Evolutionary conservation across 1,140 invertebrate genomes (phyloP), one percentile per base, ranked within the genome.

Genomic region (Neotoxoptera formosana): DNA sequence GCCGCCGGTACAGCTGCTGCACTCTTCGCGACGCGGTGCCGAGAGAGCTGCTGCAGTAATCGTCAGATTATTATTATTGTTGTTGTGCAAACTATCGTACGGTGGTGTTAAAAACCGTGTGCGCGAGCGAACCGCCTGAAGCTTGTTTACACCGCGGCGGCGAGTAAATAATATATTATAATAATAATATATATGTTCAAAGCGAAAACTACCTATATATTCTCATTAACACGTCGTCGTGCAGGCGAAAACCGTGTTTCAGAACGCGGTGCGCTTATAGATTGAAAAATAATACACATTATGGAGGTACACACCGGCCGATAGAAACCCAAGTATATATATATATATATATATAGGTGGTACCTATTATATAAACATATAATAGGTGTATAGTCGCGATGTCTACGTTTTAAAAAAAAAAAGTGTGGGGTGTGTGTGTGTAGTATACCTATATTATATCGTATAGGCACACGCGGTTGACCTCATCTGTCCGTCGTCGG

Each of bases 121-220:
- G 6, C 8, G 60, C 60, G 25, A 25, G 60, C 60, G 60, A 76
- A 76, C 60, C 60, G 60, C 60, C 60, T 76, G 60, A 14, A n/a
- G 60, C 60, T 76, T 76, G 60, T 76, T 76, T 76, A 34, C n/a
- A 76, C 60, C 60, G 60, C 30, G 17, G n/a, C 60, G 60, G n/a
- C 60, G 60, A 76, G 60, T 76, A 76, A 76, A 76, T 76, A 76
- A 17, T 76, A 76, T 76, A 76, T n/a, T n/a, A 76, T 76, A 76
- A 53, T 53, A 53, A 51, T 53, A 48, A 48, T 48, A 48, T 9
- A 60, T 60, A 76, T 76, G 60, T 76, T 76, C 60, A 76, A 76
- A 76, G 60, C 60, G 60, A 76, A 76, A 76, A 76, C 60, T 76
- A 76, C 60, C 60, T 76, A 76, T n/a, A n/a, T n/a, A n/a, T 76